Evolutionary conservation across 2,113 vertebrate genomes (phyloP).

Genomic region (Scatophagus argus): DNA sequence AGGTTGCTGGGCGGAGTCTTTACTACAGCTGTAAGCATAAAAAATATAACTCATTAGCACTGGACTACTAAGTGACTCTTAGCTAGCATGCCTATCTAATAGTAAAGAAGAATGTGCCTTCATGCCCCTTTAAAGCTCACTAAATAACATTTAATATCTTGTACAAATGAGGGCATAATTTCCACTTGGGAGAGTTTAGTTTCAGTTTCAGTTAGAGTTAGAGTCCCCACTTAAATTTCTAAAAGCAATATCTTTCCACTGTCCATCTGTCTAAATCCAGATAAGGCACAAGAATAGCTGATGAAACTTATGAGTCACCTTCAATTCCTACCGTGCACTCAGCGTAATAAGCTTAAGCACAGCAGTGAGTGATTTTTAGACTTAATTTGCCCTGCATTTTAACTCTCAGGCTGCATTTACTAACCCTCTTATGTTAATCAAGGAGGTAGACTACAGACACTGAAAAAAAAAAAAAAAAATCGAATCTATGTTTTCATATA

Average conservation of each 20-base stretch:
- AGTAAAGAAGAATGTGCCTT: background rate
- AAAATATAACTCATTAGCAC: background rate
- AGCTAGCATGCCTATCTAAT: background rate
- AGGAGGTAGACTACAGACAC: no score
- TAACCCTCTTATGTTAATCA: background rate
- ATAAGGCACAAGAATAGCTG: background rate
- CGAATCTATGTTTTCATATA: no score
- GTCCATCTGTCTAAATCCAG: background rate
- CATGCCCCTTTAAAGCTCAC: background rate
- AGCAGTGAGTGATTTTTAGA: background rate
- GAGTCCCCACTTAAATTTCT: background rate
- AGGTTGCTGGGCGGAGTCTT: conserved; percentile 95
- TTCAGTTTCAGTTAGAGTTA: background rate
- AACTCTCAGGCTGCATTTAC: background rate
- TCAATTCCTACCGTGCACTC: background rate
- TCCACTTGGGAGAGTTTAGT: background rate
- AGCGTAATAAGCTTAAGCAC: background rate
- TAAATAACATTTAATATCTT: background rate
- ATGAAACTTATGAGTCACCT: background rate
- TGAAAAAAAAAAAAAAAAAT: no score
- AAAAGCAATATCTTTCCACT: background rate
- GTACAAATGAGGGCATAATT: background rate
- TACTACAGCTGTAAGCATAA: conserved; percentile 89
- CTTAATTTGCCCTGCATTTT: background rate
- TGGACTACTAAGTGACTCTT: background rate